These are phyloP conservation scores for Sterrhoptilus dennistouni DNA, from an alignment of 2,113 vertebrate genomes.

Conservation along the genomic window DNA sequence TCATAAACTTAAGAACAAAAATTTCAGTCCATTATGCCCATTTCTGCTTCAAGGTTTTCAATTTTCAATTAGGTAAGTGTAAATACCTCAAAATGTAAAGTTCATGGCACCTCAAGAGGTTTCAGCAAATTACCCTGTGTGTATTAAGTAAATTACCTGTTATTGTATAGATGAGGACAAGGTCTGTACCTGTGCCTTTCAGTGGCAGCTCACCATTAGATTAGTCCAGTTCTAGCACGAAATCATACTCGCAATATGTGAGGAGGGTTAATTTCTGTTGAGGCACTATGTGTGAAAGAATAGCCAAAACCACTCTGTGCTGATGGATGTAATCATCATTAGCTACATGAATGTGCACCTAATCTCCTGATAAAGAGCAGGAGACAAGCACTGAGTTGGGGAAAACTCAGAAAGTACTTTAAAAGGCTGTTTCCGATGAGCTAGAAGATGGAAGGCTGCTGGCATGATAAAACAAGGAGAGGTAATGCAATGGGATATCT, in stretches of 20 bases:
- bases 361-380: not conserved
- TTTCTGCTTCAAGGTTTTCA: not conserved
- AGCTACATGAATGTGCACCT: not conserved
- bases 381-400: not conserved
- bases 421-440: not conserved
- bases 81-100: not conserved
- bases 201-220: not conserved
- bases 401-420: not conserved
- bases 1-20: not conserved
- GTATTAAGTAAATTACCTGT: not conserved
- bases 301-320: not conserved
- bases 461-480: not conserved
- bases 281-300: not conserved
- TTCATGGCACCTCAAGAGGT: not conserved
- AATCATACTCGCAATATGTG: not conserved
- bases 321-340: slow-evolving; percentile 10
- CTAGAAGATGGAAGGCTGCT: not conserved
- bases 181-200: not conserved
- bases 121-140: not conserved
- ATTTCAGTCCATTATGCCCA: not conserved
- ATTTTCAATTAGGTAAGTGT: not conserved
- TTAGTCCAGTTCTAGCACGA: not conserved
- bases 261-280: slow-evolving; percentile 15
- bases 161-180: not conserved
- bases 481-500: not conserved